Evolutionary conservation across 2,888 invertebrate species (phyloP).

Genomic region (Pseudoips prasinana): DNA sequence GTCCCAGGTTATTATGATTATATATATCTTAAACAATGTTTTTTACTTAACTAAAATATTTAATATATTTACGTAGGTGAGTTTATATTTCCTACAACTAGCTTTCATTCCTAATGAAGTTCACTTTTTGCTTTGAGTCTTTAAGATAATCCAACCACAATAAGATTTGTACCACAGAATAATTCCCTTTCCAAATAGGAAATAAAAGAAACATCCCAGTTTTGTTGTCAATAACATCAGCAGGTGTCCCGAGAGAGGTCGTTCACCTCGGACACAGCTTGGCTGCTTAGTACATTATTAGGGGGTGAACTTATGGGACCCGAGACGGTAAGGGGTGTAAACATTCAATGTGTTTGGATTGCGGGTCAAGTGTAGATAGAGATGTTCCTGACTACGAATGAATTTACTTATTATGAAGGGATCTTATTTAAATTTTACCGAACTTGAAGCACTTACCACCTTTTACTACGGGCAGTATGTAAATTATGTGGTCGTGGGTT

Average conservation of each 20-base stretch:
- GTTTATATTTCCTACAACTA: too few species aligned
- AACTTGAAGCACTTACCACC: background rate
- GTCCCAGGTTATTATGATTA: too few species aligned
- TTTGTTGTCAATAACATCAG: conserved; percentile 77
- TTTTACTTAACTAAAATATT: too few species aligned
- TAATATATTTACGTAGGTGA: too few species aligned
- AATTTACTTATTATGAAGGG: background rate
- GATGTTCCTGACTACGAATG: background rate
- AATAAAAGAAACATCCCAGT: conserved; percentile 70
- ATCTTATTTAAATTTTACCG: background rate
- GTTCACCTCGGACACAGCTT: conserved; percentile 53
- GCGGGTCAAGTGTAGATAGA: conserved; percentile 11
- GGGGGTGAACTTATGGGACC: conserved; percentile 34
- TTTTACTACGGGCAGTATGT: too few species aligned
- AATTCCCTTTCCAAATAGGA: conserved; percentile 39
- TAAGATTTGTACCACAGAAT: too few species aligned
- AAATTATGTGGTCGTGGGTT: too few species aligned
- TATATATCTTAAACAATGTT: too few species aligned
- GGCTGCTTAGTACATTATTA: conserved; percentile 46
- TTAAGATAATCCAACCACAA: too few species aligned
- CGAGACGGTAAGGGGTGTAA: conserved; percentile 29
- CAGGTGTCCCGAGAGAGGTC: conserved; percentile 73
- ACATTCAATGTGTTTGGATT: conserved; percentile 21
- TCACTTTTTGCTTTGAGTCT: too few species aligned
- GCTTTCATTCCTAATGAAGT: too few species aligned